A percentile compares a stretch with the other conserved stretches of the same genome.
Evolutionary conservation across 2,888 invertebrate genomes (phyloP).

Genomic region (Drosophila demipolita): DNA sequence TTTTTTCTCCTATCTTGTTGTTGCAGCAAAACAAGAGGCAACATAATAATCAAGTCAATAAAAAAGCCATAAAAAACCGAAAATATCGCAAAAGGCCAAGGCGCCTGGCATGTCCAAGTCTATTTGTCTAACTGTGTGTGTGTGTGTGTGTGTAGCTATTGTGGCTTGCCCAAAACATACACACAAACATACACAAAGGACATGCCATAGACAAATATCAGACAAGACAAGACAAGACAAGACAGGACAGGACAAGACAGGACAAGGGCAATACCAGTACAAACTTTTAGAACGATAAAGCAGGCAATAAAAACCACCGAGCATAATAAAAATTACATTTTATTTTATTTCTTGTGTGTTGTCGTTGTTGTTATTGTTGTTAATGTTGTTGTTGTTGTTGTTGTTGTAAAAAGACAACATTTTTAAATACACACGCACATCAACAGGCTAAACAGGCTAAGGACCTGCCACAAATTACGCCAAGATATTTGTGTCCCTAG

Average conservation of each 20-base stretch:
- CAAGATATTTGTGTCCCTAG: constrained; percentile 68
- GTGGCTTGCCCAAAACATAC: constrained; percentile 60
- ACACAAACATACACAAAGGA: constrained; percentile 31
- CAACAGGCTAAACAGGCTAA: constrained; percentile 51
- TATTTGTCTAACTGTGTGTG: constrained; percentile 49
- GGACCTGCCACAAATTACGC: constrained; percentile 54
- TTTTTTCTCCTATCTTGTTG: neutral
- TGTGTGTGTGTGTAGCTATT: constrained; percentile 47
- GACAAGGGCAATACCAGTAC: constrained; percentile 47
- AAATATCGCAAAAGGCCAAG: constrained; percentile 65
- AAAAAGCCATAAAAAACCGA: constrained; percentile 76
- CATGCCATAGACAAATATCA: constrained; percentile 78
- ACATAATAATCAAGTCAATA: constrained; percentile 82
- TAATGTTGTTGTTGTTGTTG: constrained; percentile 19
- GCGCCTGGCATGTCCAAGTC: constrained; percentile 62
- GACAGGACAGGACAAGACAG: constrained; percentile 53
- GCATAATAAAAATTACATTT: constrained; percentile 81
- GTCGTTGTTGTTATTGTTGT: constrained; percentile 11
- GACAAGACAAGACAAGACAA: constrained; percentile 65
- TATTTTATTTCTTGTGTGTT: constrained; percentile 70
- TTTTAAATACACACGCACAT: constrained; percentile 73
- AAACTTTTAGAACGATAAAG: constrained; percentile 78
- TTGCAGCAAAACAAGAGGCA: constrained; percentile 71
- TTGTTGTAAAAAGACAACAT: constrained; percentile 46
- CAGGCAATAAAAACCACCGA: constrained; percentile 79